A percentile compares a stretch with the other conserved stretches of the same genome.
phyloP scores from a whole-genome alignment of 2,797 vertebrate genomes.

The Valencia hispanica region DNA sequence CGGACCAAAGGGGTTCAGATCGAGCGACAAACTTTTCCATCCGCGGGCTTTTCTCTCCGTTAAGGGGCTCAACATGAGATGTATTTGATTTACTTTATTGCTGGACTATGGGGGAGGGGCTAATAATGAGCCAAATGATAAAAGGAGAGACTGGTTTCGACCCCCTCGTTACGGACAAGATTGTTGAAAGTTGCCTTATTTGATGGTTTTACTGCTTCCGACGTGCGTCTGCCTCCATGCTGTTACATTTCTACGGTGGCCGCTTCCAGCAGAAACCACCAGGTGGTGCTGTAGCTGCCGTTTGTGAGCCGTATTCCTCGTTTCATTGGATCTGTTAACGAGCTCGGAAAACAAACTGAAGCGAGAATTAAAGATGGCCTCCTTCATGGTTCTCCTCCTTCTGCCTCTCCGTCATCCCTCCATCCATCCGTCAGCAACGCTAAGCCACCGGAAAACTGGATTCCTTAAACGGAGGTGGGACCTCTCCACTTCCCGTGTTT shows the following conservation, averaged over 20 bases:
- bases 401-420: constrained; percentile 47
- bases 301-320: constrained; percentile 75
- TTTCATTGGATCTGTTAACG: constrained; percentile 75
- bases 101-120: constrained; percentile 38
- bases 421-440: constrained; percentile 40
- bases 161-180: constrained; percentile 62
- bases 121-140: constrained; percentile 57
- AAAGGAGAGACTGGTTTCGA: constrained; percentile 33
- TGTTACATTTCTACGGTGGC: constrained; percentile 45
- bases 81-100: constrained; percentile 59
- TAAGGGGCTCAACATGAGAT: constrained; percentile 24
- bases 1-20: constrained; percentile 71
- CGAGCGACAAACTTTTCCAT: constrained; percentile 52
- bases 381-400: constrained; percentile 27
- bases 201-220: constrained; percentile 77
- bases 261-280: constrained; percentile 46
- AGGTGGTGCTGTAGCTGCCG: constrained; percentile 50
- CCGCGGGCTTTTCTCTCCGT: constrained; percentile 26
- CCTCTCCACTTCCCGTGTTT: constrained; percentile 21
- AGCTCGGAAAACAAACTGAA: constrained; percentile 26
- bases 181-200: constrained; percentile 84
- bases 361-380: background rate
- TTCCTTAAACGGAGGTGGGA: constrained; percentile 70
- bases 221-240: constrained; percentile 68
- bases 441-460: constrained; percentile 74